Evolutionary conservation across 2,888 invertebrate genomes (phyloP), one percentile per base, ranked within the genome.

Genomic region (Monopis laevigella): DNA sequence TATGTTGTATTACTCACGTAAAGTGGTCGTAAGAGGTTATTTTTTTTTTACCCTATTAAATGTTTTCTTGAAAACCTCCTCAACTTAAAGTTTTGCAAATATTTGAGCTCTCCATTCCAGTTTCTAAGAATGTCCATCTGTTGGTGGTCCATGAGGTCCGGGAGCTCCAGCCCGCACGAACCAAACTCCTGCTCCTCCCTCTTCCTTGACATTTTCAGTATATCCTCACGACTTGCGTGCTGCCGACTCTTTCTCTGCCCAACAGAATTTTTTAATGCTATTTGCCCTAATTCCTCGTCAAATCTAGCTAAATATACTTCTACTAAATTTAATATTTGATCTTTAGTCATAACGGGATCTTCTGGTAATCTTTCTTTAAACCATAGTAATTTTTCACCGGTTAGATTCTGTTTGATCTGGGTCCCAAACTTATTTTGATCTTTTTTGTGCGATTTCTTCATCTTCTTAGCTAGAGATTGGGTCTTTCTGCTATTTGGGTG

Each of bases 401-500:
- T 58, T 14, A 91, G 54, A 58, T 89, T 90, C 48, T 88, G 86
- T 64, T 90, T 91, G 30, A 91, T 84, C 10, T 86, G 84, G 48
- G 87, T 85, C 0, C 84, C 83, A 27, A 87, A 59, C 65, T 88
- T 89, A 12, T 72, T 73, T 53, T 86, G 85, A 41, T 86, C 83
- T 53, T 85, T 83, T 46, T 81, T 81, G 40, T 78, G 77, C 45
- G 71, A 84, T 84, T 82, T 89, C 48, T 87, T 86, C 5, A 86
- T 75, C 65, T 90, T 87, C 59, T 88, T 90, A 2, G 86, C 83
- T 13, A 93, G 64, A 6, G 88, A 87, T 47, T 85, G 80, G 0
- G 92, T 90, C 74, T 91, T 92, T 48, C 94, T 84, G 54, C 93
- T 93, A 63, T 93, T 92, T 1, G 94, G 94, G 71, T 94, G 94